Evolutionary conservation across 2,113 vertebrate genomes (phyloP).

Genomic region (Sinocyclocheilus maitianheensis): DNA sequence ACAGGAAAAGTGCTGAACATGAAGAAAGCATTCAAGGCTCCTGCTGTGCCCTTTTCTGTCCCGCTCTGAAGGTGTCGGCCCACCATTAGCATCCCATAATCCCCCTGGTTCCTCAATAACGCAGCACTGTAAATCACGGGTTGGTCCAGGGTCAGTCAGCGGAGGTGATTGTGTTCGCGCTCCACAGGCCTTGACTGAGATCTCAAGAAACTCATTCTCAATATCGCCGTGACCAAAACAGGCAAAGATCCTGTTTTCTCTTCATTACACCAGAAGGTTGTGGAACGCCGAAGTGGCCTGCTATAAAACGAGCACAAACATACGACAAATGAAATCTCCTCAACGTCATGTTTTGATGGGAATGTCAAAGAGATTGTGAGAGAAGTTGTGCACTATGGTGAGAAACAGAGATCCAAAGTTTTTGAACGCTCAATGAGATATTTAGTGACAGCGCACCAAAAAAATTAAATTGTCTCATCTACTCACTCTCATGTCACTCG

Average conservation of each 20-base stretch:
- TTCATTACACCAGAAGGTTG: slow-evolving; percentile 4
- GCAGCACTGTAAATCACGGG: slow-evolving; percentile 24
- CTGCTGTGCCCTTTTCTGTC: neutral
- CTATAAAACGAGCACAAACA: neutral
- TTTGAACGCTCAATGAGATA: neutral
- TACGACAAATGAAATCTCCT: neutral
- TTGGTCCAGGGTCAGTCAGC: slow-evolving; percentile 16
- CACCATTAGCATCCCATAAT: neutral
- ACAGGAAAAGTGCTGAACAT: neutral
- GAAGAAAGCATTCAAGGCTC: neutral
- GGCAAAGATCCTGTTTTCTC: slow-evolving; percentile 7
- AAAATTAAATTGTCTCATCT: too few species aligned
- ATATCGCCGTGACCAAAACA: neutral
- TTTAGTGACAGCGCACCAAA: neutral
- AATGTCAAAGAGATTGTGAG: neutral
- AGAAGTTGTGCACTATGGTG: neutral
- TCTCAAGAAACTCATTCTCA: slow-evolving; percentile 27
- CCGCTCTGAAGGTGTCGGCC: neutral
- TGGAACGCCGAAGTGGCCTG: neutral
- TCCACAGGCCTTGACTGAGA: slow-evolving; percentile 35
- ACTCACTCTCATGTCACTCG: too few species aligned
- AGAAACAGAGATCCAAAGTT: neutral
- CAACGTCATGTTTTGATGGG: neutral
- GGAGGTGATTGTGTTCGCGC: slow-evolving; percentile 32
- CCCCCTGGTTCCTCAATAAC: slow-evolving; percentile 3